phyloP scores from a whole-genome alignment of 2,113 vertebrate genomes.

The Sylvietta virens region DNA sequence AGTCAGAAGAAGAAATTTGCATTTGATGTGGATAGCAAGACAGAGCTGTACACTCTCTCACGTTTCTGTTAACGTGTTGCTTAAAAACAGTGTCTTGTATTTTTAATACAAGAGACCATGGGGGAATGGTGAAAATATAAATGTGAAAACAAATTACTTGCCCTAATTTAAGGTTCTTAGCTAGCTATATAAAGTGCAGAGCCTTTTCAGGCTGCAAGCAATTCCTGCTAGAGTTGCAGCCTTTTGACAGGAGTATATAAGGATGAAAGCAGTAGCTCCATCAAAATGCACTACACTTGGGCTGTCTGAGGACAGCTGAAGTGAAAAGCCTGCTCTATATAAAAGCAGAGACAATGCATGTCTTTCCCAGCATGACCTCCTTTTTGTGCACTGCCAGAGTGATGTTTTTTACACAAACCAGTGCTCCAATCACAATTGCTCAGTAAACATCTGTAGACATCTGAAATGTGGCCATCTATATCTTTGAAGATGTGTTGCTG shows the following conservation, averaged over 20 bases:
- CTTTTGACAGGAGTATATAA: not conserved
- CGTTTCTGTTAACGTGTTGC: not conserved
- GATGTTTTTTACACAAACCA: not conserved
- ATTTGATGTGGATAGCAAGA: not conserved
- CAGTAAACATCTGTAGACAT: slow-evolving; percentile 29
- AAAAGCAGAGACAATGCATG: not conserved
- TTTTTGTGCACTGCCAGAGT: not conserved
- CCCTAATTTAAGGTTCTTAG: not conserved
- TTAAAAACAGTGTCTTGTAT: not conserved
- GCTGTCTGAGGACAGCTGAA: not conserved
- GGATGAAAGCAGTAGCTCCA: not conserved
- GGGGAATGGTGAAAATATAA: not conserved
- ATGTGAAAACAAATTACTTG: not conserved
- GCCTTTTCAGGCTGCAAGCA: not conserved
- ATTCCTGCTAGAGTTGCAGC: not conserved
- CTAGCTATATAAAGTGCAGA: not conserved
- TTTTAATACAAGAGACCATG: no score
- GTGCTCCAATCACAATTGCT: not conserved
- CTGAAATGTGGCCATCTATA: slow-evolving; percentile 8
- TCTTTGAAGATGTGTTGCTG: not conserved
- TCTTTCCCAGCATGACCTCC: not conserved
- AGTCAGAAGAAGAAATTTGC: not conserved
- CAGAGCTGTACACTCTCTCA: not conserved
- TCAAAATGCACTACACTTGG: not conserved
- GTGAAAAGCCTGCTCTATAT: not conserved